Evolutionary conservation across 35 echinoderm and acorn worm species (phyloP).

Genomic region (Heliocidaris erythrogramma): DNA sequence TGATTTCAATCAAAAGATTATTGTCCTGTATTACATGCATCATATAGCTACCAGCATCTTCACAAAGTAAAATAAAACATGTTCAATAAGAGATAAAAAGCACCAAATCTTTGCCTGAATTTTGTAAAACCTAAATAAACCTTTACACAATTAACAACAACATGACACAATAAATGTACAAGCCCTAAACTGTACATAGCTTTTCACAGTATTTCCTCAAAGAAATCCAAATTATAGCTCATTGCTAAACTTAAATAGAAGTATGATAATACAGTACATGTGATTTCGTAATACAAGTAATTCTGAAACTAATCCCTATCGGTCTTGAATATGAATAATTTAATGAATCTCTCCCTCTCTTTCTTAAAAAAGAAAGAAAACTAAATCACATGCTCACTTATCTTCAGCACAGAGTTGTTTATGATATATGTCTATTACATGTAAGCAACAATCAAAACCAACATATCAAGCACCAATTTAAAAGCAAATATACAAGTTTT

Average conservation of each 20-base stretch:
- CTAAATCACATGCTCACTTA: background rate
- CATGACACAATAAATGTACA: background rate
- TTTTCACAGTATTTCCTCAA: background rate
- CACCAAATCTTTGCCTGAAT: background rate
- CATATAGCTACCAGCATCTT: background rate
- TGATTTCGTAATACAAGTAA: background rate
- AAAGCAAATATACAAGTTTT: conserved; percentile 12
- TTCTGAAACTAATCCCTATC: background rate
- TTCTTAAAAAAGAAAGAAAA: background rate
- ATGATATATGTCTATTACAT: background rate
- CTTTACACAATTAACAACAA: background rate
- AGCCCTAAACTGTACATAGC: background rate
- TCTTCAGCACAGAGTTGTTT: background rate
- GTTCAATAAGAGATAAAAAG: background rate
- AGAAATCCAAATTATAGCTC: background rate
- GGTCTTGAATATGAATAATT: background rate
- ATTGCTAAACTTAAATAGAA: background rate
- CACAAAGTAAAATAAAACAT: background rate
- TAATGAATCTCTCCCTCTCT: background rate
- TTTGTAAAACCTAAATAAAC: background rate
- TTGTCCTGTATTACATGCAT: background rate
- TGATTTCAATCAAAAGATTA: background rate
- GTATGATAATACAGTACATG: background rate
- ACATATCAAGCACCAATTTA: background rate
- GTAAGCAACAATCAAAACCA: background rate